Conservation (phyloP, 2,113 vertebrate genomes). For the Nematolebias whitei region DNA sequence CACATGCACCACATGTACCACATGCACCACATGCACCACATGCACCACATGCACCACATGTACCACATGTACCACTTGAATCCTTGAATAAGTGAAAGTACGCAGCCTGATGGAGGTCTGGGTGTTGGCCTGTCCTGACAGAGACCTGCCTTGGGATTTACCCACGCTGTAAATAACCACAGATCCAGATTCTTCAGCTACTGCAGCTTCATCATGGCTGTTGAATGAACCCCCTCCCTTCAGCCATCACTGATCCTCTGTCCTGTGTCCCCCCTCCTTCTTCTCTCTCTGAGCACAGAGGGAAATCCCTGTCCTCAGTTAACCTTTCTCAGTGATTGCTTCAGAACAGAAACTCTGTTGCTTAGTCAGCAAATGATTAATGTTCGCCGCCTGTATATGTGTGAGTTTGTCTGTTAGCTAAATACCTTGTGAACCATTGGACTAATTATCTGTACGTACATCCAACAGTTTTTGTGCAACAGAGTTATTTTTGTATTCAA, state of each 20-base stretch:
- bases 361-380: too few species aligned
- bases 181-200: conserved; percentile 74
- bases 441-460: too few species aligned
- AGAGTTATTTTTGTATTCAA: too few species aligned
- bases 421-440: too few species aligned
- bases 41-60: too few species aligned
- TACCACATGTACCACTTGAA: too few species aligned
- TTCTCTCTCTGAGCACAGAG: conserved; percentile 5
- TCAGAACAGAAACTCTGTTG: background rate
- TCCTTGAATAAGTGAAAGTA: too few species aligned
- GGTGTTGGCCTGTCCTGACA: conserved; percentile 15
- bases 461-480: too few species aligned
- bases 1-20: too few species aligned
- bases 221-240: conserved; percentile 3
- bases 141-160: conserved; percentile 62
- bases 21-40: too few species aligned
- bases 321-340: conserved; percentile 7
- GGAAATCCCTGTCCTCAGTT: conserved; percentile 54
- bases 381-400: too few species aligned
- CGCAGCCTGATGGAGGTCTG: background rate
- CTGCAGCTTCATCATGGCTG: conserved; percentile 46
- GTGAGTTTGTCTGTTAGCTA: too few species aligned
- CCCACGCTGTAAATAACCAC: conserved; percentile 70
- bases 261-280: background rate
- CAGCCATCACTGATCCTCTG: background rate